A percentile compares a stretch with the other conserved stretches of the same genome.
These are phyloP conservation scores for Brachynemurus nebulosus DNA, from an alignment of 2,888 invertebrate species.

Conservation along the genomic window DNA sequence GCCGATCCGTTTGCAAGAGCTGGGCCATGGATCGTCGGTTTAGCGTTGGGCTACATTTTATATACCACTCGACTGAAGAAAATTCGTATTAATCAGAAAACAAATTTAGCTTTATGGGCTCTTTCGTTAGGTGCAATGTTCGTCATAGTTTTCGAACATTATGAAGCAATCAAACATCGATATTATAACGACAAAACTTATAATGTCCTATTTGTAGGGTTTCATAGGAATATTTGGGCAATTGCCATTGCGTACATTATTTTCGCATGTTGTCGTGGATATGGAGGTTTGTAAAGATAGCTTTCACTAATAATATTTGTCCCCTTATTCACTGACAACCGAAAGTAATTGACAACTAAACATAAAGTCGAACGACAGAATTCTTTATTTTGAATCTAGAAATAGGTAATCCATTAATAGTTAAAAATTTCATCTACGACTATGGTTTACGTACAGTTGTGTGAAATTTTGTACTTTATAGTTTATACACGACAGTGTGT, in stretches of 20 bases:
- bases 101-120: neutral
- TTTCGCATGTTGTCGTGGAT: conserved; percentile 9
- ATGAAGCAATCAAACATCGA: neutral
- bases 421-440: too few species aligned
- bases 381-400: too few species aligned
- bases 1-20: conserved; percentile 14
- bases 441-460: too few species aligned
- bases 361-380: too few species aligned
- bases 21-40: conserved; percentile 17
- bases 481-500: too few species aligned
- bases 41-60: conserved; percentile 16
- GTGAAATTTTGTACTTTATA: too few species aligned
- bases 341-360: too few species aligned
- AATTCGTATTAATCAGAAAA: neutral
- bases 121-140: neutral
- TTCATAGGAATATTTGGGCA: conserved; percentile 15
- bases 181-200: neutral
- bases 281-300: conserved; percentile 13
- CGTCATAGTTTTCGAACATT: conserved; percentile 1
- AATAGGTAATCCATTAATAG: too few species aligned
- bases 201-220: conserved; percentile 6
- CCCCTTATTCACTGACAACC: too few species aligned
- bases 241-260: conserved; percentile 14
- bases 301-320: too few species aligned
- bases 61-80: conserved; percentile 2